Conservation (phyloP, 2,888 invertebrate genomes). For the Anagyrus pseudococci region DNA sequence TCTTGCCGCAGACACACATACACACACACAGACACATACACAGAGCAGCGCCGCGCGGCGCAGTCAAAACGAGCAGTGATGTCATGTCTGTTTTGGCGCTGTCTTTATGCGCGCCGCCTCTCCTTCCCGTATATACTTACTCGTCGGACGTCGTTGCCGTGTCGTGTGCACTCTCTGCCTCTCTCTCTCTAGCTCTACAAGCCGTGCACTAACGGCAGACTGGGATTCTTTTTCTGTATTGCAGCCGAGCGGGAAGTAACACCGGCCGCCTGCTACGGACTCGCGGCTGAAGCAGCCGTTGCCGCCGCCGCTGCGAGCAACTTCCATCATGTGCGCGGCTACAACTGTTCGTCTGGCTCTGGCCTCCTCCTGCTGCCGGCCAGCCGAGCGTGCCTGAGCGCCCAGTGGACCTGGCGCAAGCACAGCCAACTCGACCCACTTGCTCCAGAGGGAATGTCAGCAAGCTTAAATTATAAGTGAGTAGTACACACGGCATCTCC, state of each 20-base stretch:
- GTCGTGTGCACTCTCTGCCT: no score
- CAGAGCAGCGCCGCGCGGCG: not conserved
- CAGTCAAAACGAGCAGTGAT: not conserved
- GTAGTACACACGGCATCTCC: not conserved
- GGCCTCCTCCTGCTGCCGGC: not conserved
- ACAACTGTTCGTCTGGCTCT: no score
- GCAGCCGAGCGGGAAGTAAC: not conserved
- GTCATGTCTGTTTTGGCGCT: not conserved
- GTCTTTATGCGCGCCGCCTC: not conserved
- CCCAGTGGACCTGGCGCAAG: conserved; percentile 21
- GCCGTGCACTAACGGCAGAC: no score
- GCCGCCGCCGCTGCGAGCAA: not conserved
- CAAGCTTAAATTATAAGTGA: conserved; percentile 58
- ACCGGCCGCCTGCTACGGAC: not conserved
- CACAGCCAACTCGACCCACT: conserved; percentile 9
- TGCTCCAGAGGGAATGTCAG: conserved; percentile 57
- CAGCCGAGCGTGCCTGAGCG: not conserved
- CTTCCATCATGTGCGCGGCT: not conserved
- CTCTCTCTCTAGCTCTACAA: no score
- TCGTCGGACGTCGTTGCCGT: no score
- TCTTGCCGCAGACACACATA: no score
- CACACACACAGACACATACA: not conserved
- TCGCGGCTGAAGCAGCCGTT: no score
- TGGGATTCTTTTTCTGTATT: not conserved
- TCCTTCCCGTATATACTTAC: not conserved